Evolutionary conservation across 64 coral and sea anemone species (phyloP).

Genomic region (Anthopleura sola): DNA sequence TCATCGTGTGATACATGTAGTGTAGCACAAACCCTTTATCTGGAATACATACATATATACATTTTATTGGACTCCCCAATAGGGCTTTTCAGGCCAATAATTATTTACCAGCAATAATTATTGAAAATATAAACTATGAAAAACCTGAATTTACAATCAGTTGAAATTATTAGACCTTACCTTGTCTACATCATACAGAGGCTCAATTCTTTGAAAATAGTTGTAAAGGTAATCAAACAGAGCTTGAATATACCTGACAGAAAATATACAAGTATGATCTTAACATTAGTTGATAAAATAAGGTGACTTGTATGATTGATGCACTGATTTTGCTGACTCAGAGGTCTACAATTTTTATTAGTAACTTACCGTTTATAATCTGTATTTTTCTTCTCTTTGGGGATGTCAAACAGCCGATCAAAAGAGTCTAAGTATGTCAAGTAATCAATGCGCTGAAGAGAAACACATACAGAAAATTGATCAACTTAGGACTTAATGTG

Average conservation of each 20-base stretch:
- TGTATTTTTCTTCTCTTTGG: slow-evolving; percentile 91
- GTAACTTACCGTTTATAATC: slow-evolving; percentile 81
- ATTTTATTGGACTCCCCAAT: too few relatives aligned
- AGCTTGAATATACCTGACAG: slow-evolving; percentile 71
- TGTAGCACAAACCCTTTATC: too few relatives aligned
- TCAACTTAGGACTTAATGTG: not conserved
- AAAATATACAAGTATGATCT: not conserved
- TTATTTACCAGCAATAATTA: too few relatives aligned
- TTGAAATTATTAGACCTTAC: slow-evolving; percentile 19
- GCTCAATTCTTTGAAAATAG: slow-evolving; percentile 73
- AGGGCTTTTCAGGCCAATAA: too few relatives aligned
- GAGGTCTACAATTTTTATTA: not conserved
- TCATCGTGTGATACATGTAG: too few relatives aligned
- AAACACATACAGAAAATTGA: not conserved
- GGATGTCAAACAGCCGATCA: slow-evolving; percentile 96
- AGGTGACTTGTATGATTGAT: not conserved
- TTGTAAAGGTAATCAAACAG: slow-evolving; percentile 85
- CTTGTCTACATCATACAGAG: slow-evolving; percentile 81
- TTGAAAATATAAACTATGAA: too few relatives aligned
- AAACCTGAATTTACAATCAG: too few relatives aligned
- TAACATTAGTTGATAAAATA: too few relatives aligned
- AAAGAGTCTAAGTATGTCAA: slow-evolving; percentile 91
- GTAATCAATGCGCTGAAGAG: slow-evolving; percentile 79
- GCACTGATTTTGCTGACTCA: not conserved
- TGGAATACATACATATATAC: too few relatives aligned